Evolutionary conservation across 2,888 invertebrate species (phyloP), one percentile per base, ranked within the genome.

Genomic region (Lasius platythorax): DNA sequence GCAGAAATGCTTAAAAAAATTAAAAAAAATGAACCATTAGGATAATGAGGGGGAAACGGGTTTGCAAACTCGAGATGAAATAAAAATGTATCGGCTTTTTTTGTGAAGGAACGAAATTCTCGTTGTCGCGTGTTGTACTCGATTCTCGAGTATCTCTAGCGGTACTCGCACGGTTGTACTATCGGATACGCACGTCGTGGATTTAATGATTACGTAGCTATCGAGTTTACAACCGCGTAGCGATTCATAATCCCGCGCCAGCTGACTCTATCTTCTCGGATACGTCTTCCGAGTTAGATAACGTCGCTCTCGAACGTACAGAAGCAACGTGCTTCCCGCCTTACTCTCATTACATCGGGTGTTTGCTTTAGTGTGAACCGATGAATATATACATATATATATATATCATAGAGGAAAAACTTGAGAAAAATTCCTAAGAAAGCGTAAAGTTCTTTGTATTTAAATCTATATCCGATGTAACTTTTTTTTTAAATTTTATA

Each of bases 251-350:
- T 79, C 18, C 58, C 46, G 56, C 58, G 58, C 61, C 79, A 61
- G 79, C 73, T 61, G 73, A 72, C 79, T 61, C 79, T 79, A 79
- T 79, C 79, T 50, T 46, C 46, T 23, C 37, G 33, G 46, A 33
- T 61, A 61, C 72, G 79, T 61, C 79, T 79, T 79, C 79, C 79
- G 79, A 79, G 53, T 79, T 79, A 79, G 79, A 79, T 79, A 79
- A 23, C 58, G 79, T 58, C 79, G 76, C 63, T 43, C 43, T 33
- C 46, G 67, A 40, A 40, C 23, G 33, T 11, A 15, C 78, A 70
- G 70, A 68, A 79, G 56, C 78, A 68, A 46, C 43, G 58, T 23
- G 78, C 78, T 23, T 70, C 58, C 56, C 74, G 46, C 30, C 15
- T 33, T 58, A 5, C 23, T 5, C 43, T 2, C 23, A 33, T 33